Evolutionary conservation across 2,797 vertebrate species (phyloP).

Genomic region (Micrastur ruficollis): DNA sequence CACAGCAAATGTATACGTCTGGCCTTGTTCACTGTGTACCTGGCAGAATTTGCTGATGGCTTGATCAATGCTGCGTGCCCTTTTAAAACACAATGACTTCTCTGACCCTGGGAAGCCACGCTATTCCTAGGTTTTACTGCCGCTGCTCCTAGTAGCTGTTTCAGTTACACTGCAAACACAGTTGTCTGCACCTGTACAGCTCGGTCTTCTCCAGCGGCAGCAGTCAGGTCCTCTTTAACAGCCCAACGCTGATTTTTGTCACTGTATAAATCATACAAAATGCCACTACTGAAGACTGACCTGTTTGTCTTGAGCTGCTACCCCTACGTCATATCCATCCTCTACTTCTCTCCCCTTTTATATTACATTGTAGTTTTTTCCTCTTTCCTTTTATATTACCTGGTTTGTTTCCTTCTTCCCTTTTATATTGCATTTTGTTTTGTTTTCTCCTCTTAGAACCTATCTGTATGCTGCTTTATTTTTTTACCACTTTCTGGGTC

Average conservation of each 20-base stretch:
- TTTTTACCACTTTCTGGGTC: neutral
- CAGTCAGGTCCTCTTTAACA: neutral
- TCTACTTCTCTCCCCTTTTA: neutral
- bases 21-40: neutral
- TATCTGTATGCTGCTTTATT: neutral
- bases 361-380: neutral
- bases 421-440: neutral
- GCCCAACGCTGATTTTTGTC: neutral
- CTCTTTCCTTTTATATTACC: neutral
- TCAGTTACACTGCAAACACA: neutral
- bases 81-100: fast-evolving
- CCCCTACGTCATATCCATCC: neutral
- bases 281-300: neutral
- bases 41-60: neutral
- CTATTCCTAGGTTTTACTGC: neutral
- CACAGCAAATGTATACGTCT: neutral
- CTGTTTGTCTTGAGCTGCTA: neutral
- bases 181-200: neutral
- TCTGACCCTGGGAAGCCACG: neutral
- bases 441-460: neutral
- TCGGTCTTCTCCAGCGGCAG: neutral
- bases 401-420: neutral
- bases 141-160: neutral
- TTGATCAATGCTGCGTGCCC: neutral
- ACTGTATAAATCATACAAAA: neutral